Evolutionary conservation across 2,888 invertebrate genomes (phyloP).

Genomic region (Leptura quadrifasciata): DNA sequence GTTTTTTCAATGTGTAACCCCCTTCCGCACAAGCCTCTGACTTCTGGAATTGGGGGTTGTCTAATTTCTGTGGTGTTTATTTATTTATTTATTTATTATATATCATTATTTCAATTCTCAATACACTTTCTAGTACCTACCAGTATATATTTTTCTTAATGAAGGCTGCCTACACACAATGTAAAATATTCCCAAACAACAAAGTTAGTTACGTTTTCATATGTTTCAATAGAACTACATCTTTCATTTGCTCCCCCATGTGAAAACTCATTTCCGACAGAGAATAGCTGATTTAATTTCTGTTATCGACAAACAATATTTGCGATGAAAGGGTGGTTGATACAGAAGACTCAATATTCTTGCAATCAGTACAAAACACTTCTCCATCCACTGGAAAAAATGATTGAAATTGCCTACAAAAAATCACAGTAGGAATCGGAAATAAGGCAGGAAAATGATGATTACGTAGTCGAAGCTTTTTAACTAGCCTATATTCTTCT

Average conservation of each 20-base stretch:
- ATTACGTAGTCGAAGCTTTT: constrained; percentile 60
- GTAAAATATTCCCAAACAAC: constrained; percentile 28
- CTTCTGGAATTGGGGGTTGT: too few relatives aligned
- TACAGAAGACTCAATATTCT: constrained; percentile 68
- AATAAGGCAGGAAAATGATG: constrained; percentile 72
- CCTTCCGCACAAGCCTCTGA: too few relatives aligned
- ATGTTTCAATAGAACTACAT: constrained; percentile 51
- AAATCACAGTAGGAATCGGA: constrained; percentile 67
- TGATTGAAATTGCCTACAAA: constrained; percentile 67
- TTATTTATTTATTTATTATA: too few relatives aligned
- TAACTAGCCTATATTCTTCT: constrained; percentile 40
- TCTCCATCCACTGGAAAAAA: constrained; percentile 68
- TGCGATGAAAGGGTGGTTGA: constrained; percentile 57
- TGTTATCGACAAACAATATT: constrained; percentile 71
- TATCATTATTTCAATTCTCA: neutral
- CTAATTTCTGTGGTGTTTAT: too few relatives aligned
- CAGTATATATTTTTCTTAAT: neutral
- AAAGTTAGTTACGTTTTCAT: constrained; percentile 37
- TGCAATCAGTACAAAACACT: constrained; percentile 71
- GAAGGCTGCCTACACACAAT: neutral
- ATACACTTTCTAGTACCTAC: neutral
- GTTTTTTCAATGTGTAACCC: too few relatives aligned
- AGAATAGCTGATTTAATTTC: constrained; percentile 73
- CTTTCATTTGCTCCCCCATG: constrained; percentile 58
- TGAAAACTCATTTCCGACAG: constrained; percentile 71